Conservation (phyloP, 2,888 invertebrate species). For the Cylloceria caligata region DNA sequence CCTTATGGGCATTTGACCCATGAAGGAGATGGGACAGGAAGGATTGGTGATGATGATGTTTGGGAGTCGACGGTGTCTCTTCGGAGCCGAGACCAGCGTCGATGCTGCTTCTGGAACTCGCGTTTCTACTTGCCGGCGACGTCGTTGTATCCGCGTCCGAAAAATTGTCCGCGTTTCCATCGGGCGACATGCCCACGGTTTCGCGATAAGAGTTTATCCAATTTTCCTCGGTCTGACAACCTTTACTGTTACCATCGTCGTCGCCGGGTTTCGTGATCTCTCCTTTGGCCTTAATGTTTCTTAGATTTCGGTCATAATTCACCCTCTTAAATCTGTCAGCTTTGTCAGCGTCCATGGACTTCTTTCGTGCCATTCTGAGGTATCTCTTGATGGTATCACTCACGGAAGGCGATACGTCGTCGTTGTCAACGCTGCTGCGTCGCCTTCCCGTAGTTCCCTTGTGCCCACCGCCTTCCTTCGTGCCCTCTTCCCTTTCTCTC, state of each 20-base stretch:
- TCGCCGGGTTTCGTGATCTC: conserved; percentile 91
- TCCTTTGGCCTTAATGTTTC: conserved; percentile 93
- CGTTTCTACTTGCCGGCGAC: conserved; percentile 84
- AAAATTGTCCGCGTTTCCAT: conserved; percentile 79
- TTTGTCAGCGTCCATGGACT: conserved; percentile 93
- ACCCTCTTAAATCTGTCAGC: conserved; percentile 94
- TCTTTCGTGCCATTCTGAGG: conserved; percentile 94
- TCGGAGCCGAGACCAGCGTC: conserved; percentile 85
- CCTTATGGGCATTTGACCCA: conserved; percentile 84
- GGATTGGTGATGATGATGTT: conserved; percentile 87
- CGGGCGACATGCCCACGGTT: conserved; percentile 83
- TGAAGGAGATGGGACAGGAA: conserved; percentile 88
- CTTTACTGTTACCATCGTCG: conserved; percentile 91
- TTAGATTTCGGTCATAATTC: conserved; percentile 93
- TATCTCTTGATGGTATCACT: conserved; percentile 95
- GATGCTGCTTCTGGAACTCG: conserved; percentile 86
- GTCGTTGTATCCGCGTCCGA: conserved; percentile 81
- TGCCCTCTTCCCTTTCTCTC: conserved; percentile 84
- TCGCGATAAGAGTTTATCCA: conserved; percentile 89
- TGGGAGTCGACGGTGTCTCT: conserved; percentile 84
- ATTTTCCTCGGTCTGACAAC: conserved; percentile 91
- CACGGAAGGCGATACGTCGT: conserved; percentile 94
- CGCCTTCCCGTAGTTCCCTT: conserved; percentile 85
- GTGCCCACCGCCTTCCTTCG: conserved; percentile 78
- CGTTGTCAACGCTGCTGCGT: conserved; percentile 92